Base-by-base conservation (phyloP, 1,140 invertebrate species). In the Tribolium castaneum region DNA sequence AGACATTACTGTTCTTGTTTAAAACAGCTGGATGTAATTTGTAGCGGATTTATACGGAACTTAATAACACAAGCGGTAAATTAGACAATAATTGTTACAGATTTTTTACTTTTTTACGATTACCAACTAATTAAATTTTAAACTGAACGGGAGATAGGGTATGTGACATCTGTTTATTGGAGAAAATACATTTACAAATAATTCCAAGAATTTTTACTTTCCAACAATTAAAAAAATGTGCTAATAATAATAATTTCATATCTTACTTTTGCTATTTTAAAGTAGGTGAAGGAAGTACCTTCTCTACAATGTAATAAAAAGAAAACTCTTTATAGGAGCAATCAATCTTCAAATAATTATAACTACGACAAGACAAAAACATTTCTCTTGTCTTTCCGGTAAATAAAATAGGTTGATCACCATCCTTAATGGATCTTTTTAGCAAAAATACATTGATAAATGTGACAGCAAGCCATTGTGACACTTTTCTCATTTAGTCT, bases 221-320 rank as follows among this genome's bases (percentile, higher is more conserved):
- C 50, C 9, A 51, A 51, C 19, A 56, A 19, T 56, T 19, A 19
- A 56, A 14, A 56, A 56, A 51, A 51, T 6, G 52, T 22, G 22
- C 52, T 56, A 1, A 19, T 19, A 19, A 56, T n/a, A n/a, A 59
- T 59, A 59, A 59, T 59, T 59, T 25, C 54, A 52, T 25, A 59
- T 59, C 9, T 59, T n/a, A 25, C 1, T 59, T 59, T 59, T 59
- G 14, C 13, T 19, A 22, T 56, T 56, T 59, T 30, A 30, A 30
- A 30, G 25, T 30, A 30, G 25, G 25, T 45, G 9, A 45, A 9
- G 39, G 39, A 45, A 45, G n/a, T 45, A 45, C 39, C 39, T 45
- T 45, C 39, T 10, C 39, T 39, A 39, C 9, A 39, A 39, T 39
- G 6, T 3, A 39, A 39, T 0, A 39, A 39, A 39, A 39, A 6